Evolutionary conservation across 2,797 vertebrate genomes (phyloP), one percentile per base, ranked within the genome.

Genomic region (Malacoctenus gilli): DNA sequence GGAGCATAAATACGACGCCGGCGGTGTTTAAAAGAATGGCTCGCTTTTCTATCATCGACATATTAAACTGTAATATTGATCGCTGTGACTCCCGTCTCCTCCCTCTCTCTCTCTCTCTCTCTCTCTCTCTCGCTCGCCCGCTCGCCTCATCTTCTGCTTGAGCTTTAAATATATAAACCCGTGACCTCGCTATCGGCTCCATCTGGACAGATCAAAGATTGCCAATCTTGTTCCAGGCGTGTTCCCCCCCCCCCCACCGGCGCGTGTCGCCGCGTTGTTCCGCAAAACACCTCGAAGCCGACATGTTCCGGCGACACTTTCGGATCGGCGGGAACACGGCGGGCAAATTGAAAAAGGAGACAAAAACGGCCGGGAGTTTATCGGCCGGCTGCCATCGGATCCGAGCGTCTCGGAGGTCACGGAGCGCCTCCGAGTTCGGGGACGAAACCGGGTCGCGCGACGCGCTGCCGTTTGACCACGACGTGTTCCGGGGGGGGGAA

Each of bases 141-240:
- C n/a, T n/a, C n/a, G 4, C 7, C 37, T 42, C 23, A 38, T 69
- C 57, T 46, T 43, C 19, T n/a, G n/a, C n/a, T n/a, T n/a, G n/a
- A 46, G 22, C 46, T 52, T 68, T 55, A 74, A 75, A 65, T 60
- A 48, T 57, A 65, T 60, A 22, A 64, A 67, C 51, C 57, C 14
- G 51, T 71, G 75, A 79, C 68, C 80, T 71, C 57, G 11, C 71
- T 64, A 37, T 81, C 74, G 19, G 63, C 59, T 75, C 61, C 68
- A 70, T 79, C 75, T 72, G 62, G 61, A 79, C 82, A 75, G 52
- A 72, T 75, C 73, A 85, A 46, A 82, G 49, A 79, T 83, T 72
- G 70, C 40, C 71, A 81, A 74, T 85, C 72, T 80, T 78, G 68
- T 72, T 83, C 69, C 77, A 70, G 75, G 53, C 59, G 9, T 19